Evolutionary conservation across 2,888 invertebrate genomes (phyloP).

Genomic region (Thymelicus acteon): DNA sequence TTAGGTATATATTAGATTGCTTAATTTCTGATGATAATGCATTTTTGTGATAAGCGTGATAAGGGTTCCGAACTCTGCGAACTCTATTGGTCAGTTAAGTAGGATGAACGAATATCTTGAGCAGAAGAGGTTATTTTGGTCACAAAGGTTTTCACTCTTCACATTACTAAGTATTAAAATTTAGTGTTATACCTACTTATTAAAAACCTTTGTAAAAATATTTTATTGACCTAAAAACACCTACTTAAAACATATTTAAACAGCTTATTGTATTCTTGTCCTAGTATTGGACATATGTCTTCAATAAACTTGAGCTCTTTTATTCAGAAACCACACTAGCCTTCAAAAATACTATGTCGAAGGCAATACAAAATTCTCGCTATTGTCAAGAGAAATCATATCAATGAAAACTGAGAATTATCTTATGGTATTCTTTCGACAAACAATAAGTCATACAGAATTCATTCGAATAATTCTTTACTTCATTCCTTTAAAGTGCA

Average conservation of each 20-base stretch:
- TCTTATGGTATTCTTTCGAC: conserved; percentile 19
- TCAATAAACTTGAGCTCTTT: neutral
- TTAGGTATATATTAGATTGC: no score
- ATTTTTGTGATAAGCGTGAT: no score
- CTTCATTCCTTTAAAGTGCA: conserved; percentile 50
- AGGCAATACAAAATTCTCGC: neutral
- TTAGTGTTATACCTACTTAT: no score
- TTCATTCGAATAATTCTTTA: conserved; percentile 20
- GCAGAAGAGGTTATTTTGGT: no score
- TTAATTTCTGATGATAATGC: no score
- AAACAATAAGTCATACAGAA: conserved; percentile 30
- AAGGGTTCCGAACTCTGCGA: no score
- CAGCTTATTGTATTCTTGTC: neutral
- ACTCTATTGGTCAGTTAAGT: no score
- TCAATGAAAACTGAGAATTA: conserved; percentile 20
- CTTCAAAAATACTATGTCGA: neutral
- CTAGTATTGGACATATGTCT: conserved; percentile 5
- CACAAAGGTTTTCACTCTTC: no score
- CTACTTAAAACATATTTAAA: neutral
- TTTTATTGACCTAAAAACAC: no score
- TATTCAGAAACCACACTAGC: conserved; percentile 4
- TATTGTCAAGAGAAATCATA: conserved; percentile 5
- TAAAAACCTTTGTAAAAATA: no score
- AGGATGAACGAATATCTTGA: no score
- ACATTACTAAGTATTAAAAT: no score